phyloP scores from a whole-genome alignment of 2,888 invertebrate species.

The Cryptosula pallasiana region DNA sequence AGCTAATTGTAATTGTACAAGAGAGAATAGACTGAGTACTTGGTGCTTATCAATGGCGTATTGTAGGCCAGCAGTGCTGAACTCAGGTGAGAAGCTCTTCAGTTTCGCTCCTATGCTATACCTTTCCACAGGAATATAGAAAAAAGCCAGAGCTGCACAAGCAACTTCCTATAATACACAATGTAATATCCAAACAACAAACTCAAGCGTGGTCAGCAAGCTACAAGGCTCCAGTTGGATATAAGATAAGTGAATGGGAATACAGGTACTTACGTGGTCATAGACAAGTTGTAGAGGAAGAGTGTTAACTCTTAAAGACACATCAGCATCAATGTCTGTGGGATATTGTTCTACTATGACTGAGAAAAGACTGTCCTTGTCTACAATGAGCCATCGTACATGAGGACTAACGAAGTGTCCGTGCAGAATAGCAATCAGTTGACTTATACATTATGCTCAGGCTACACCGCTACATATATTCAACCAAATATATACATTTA shows the following conservation, averaged over 20 bases:
- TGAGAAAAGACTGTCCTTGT: slow-evolving; percentile 57
- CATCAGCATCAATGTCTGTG: slow-evolving; percentile 63
- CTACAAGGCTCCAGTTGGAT: too few species aligned
- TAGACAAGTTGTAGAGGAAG: slow-evolving; percentile 73
- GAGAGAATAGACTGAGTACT: too few species aligned
- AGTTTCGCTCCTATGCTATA: slow-evolving; percentile 37
- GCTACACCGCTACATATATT: too few species aligned
- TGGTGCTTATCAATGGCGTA: slow-evolving; percentile 60
- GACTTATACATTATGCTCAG: too few species aligned
- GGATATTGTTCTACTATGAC: slow-evolving; percentile 71
- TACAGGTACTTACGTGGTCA: slow-evolving; percentile 65
- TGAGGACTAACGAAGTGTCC: neutral
- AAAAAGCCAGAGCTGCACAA: slow-evolving; percentile 67
- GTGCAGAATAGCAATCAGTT: neutral
- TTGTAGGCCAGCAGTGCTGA: slow-evolving; percentile 56
- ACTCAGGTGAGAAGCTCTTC: slow-evolving; percentile 28
- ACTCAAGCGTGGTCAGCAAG: too few species aligned
- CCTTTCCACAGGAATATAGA: slow-evolving; percentile 54
- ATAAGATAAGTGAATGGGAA: too few species aligned
- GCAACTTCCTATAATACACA: slow-evolving; percentile 62
- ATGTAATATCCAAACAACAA: too few species aligned
- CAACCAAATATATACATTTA: too few species aligned
- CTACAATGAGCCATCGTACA: neutral
- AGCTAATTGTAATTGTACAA: too few species aligned
- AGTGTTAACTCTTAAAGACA: slow-evolving; percentile 64